A percentile compares a stretch with the other conserved stretches of the same genome.
Evolutionary conservation across 2,113 vertebrate species (phyloP).

Genomic region (Microcebus lehilahytsara): DNA sequence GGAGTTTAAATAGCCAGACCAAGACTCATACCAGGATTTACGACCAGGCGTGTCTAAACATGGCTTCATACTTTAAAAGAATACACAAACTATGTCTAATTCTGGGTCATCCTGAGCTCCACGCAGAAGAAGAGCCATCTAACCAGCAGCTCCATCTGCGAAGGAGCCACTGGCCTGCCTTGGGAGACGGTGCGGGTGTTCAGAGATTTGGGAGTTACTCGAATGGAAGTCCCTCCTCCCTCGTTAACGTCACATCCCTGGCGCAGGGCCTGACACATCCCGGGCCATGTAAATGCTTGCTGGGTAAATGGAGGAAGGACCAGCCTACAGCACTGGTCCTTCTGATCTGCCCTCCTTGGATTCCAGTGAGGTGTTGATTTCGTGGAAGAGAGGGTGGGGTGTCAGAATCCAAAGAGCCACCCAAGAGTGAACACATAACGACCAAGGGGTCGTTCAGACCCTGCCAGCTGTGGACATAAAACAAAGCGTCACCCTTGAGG

Average conservation of each 20-base stretch:
- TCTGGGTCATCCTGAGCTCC: not conserved
- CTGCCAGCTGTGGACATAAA: not conserved
- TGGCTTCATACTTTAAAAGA: not conserved
- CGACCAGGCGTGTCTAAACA: not conserved
- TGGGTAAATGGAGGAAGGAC: not conserved
- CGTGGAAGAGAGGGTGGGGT: not conserved
- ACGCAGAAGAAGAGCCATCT: not conserved
- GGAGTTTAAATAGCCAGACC: not conserved
- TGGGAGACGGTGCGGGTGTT: no score
- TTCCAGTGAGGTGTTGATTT: not conserved
- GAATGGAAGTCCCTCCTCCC: not conserved
- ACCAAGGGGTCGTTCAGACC: not conserved
- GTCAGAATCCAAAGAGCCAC: not conserved
- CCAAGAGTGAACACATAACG: not conserved
- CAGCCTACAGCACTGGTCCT: not conserved
- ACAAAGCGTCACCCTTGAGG: rapidly evolving
- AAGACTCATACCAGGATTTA: not conserved
- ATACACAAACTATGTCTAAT: not conserved
- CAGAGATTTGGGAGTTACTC: not conserved
- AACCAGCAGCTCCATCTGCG: not conserved
- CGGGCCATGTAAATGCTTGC: not conserved
- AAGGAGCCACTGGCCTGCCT: not conserved
- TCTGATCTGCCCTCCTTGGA: not conserved
- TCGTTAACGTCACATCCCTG: not conserved
- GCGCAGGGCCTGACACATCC: not conserved